A percentile compares a stretch with the other conserved stretches of the same genome.
Evolutionary conservation across 2,113 vertebrate species (phyloP).

Genomic region (Anas platyrhynchos): DNA sequence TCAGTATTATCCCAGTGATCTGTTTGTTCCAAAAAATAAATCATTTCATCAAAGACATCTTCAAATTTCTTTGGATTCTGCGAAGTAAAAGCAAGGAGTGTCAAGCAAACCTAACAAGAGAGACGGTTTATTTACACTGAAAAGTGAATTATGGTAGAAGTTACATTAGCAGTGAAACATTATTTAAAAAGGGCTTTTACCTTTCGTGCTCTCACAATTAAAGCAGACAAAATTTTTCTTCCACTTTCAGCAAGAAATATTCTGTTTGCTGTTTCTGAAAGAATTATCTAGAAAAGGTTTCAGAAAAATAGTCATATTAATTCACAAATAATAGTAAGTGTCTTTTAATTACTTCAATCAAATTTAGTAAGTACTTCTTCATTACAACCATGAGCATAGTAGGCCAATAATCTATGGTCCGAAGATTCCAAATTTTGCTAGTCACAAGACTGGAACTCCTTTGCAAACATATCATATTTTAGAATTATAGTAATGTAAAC

Average conservation of each 20-base stretch:
- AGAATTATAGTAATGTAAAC: neutral
- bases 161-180: neutral
- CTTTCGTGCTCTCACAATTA: conserved; percentile 91
- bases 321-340: neutral
- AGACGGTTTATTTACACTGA: neutral
- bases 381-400: neutral
- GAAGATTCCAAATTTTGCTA: neutral
- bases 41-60: conserved; percentile 96
- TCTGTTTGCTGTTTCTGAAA: conserved; percentile 88
- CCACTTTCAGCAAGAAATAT: conserved; percentile 91
- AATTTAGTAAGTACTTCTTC: neutral
- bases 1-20: conserved; percentile 94
- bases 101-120: neutral
- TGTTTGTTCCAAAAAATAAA: conserved; percentile 88
- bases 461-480: neutral
- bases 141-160: neutral
- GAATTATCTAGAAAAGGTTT: conserved; percentile 82
- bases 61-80: conserved; percentile 97
- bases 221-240: conserved; percentile 91
- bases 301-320: neutral
- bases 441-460: neutral
- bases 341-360: neutral
- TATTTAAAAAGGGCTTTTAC: conserved; percentile 72
- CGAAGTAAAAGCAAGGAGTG: neutral
- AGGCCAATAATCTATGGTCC: neutral